Evolutionary conservation across 35 echinoderm and acorn worm species (phyloP), one percentile per base, ranked within the genome.

Genomic region (Strongylocentrotus purpuratus): DNA sequence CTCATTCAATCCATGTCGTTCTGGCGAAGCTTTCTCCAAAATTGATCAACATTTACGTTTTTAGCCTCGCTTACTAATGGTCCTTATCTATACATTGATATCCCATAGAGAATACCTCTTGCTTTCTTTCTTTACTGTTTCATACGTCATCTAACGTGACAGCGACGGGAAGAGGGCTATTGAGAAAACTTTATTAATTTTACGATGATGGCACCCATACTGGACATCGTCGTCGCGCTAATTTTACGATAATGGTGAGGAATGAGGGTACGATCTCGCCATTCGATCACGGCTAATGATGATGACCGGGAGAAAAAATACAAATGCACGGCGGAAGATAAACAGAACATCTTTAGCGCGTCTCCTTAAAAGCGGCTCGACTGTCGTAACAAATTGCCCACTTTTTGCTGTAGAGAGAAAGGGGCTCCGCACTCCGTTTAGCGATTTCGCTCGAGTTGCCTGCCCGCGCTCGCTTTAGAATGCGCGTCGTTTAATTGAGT

Each of bases 231-330:
- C 91, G 45, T 93, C 91, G 14, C 15, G 46, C 48, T 93, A 93
- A 93, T 93, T 93, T 93, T 93, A 93, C 91, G 91, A 93, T 93
- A 50, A 93, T 93, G 91, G 91, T 31, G 91, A 46, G 48, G 91
- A 93, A 93, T 93, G 91, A 93, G 45, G 65, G 46, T 32, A 11
- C 91, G 91, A 47, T 78, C 48, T 93, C 91, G 46, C 48, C 31
- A 58, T 58, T 33, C 46, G 48, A 46, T 31, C 91, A 50, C 46
- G 87, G 91, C 48, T 93, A 93, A 93, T 93, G 48, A 93, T 93
- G 45, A 93, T 93, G 31, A 13, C 91, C 91, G n/a, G 31, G 46
- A 93, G 46, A 93, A 93, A 33, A 93, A 93, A 93, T 93, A 93
- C 46, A 93, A 93, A 93, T 46, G 46, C 31, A 93, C 91, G 48